A percentile compares a stretch with the other conserved stretches of the same genome.
These are phyloP conservation scores for Blastobasis adustella DNA, from an alignment of 2,888 invertebrate genomes.

Conservation along the genomic window DNA sequence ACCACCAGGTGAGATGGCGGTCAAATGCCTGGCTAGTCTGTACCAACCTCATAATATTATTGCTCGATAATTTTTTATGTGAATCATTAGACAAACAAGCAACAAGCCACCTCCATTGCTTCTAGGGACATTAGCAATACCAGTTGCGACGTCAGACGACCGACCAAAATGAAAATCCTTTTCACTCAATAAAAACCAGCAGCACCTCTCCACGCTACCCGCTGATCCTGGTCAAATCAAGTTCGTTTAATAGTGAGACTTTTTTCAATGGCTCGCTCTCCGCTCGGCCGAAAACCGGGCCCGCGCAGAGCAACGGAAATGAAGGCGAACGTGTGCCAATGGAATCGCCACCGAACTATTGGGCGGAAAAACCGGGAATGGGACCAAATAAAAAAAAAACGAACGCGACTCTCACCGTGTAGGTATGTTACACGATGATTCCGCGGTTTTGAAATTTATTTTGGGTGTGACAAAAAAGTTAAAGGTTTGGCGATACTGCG, in stretches of 20 bases:
- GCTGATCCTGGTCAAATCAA: constrained; percentile 57
- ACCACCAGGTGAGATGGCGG: too few relatives aligned
- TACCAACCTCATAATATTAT: neutral
- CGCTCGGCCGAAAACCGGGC: constrained; percentile 37
- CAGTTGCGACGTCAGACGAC: too few relatives aligned
- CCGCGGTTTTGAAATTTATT: too few relatives aligned
- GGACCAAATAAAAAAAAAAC: constrained; percentile 10
- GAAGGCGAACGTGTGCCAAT: constrained; percentile 58
- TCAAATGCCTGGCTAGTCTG: too few relatives aligned
- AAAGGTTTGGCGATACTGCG: constrained; percentile 16
- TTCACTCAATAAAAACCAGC: neutral
- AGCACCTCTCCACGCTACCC: constrained; percentile 13
- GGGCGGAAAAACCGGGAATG: constrained; percentile 17
- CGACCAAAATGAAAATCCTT: too few relatives aligned
- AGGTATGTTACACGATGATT: too few relatives aligned
- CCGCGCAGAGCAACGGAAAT: constrained; percentile 61
- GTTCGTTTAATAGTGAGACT: constrained; percentile 68
- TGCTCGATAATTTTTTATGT: neutral
- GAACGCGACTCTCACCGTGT: too few relatives aligned
- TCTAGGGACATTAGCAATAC: too few relatives aligned
- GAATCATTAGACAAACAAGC: too few relatives aligned
- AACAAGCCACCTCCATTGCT: too few relatives aligned
- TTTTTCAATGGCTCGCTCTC: constrained; percentile 51
- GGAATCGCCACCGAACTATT: constrained; percentile 48
- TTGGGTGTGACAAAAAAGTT: constrained; percentile 19